Evolutionary conservation across 92 coral and sea anemone genomes (phyloP).

Genomic region (Hydrozoanthus gracilis): DNA sequence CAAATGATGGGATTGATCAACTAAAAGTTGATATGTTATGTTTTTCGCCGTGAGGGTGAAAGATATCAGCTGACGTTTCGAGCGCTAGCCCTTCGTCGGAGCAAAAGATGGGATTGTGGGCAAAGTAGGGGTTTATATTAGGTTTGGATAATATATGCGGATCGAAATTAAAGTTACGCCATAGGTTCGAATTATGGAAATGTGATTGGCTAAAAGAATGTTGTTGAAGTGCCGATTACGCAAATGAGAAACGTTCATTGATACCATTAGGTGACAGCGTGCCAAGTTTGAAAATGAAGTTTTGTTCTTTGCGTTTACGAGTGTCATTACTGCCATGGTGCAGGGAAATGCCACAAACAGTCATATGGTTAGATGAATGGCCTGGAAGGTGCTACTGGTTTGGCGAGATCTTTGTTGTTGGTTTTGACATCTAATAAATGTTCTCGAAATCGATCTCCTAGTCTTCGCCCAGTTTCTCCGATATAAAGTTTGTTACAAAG

Average conservation of each 20-base stretch:
- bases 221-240: slow-evolving; percentile 24
- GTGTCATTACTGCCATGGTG: slow-evolving; percentile 34
- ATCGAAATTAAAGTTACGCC: neutral
- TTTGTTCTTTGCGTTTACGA: slow-evolving; percentile 54
- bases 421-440: slow-evolving; percentile 51
- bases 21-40: too few species aligned
- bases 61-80: too few species aligned
- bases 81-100: too few species aligned
- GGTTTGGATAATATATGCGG: too few species aligned
- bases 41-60: neutral
- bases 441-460: slow-evolving; percentile 56
- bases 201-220: neutral
- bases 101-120: too few species aligned
- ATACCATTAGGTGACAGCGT: too few species aligned
- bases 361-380: slow-evolving; percentile 36
- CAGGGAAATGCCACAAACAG: slow-evolving; percentile 45
- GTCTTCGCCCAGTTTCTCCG: slow-evolving; percentile 49
- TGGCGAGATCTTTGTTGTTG: slow-evolving; percentile 40
- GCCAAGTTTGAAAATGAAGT: too few species aligned
- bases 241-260: too few species aligned
- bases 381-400: slow-evolving; percentile 53
- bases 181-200: neutral
- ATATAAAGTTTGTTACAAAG: slow-evolving; percentile 50
- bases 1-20: too few species aligned
- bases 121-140: too few species aligned